Evolutionary conservation across 2,113 vertebrate genomes (phyloP), one percentile per base, ranked within the genome.

Genomic region (Pelusios castaneus): DNA sequence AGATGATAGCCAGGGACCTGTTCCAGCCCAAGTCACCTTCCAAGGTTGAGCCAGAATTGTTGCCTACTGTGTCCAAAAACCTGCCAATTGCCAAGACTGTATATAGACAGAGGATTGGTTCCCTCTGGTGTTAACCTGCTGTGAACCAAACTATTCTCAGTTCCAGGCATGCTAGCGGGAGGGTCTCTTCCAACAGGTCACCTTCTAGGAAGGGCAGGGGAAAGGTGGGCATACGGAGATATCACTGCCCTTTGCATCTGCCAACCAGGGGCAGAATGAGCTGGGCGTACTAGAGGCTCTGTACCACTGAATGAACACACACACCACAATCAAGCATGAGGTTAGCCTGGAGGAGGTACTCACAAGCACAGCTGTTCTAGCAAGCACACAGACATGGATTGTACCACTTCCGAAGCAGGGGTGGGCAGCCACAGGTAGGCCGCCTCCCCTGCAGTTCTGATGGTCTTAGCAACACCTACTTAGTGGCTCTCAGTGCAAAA

Each of bases 371-470:
- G 86, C 91, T 80, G 81, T 84, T 73, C 81, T 45, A 58, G 51
- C 10, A 22, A 91, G 85, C 81, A 34, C 60, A 77, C 75, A 92
- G 77, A 79, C 85, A 45, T 85, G 86, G 91, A 73, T 22, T 60
- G 86, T 88, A 89, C 91, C 91, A 92, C 86, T 92, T 17, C 27
- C 7, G 56, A 70, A 19, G 82, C 43, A 73, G 91, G 86, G 86
- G 90, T 54, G 84, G 63, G 90, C 85, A 83, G 84, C 90, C 80
- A 87, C 90, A 91, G 85, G 90, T 91, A 91, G 90, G 67, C 81
- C 54, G 70, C 47, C 80, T 78, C 90, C 67, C 49, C 55, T n/a
- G 29, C 70, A 24, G 52, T 52, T 82, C 55, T 25, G 54, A 43
- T 63, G 47, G 41, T 34, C 85, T 17, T n/a, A 51, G 49, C 76